Percentiles rank a stretch among this genome's conserved stretches.
phyloP scores from a whole-genome alignment of 2,113 vertebrate species.

The Cepphus grylle region DNA sequence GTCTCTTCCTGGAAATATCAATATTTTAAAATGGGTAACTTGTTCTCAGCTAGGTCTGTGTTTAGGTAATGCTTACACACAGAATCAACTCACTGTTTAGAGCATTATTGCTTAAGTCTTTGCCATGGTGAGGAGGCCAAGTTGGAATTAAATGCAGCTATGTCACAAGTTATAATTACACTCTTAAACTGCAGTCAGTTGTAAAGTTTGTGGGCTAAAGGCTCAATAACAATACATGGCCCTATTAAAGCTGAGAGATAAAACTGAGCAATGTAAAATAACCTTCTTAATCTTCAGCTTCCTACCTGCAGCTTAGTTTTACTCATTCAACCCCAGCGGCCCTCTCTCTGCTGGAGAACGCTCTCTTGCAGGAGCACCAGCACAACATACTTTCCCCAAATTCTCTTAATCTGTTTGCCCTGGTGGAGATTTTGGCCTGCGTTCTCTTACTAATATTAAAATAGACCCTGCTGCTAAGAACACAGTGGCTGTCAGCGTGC shows the following conservation, averaged over 20 bases:
- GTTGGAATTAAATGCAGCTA: not conserved
- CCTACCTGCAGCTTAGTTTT: not conserved
- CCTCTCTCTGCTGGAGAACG: not conserved
- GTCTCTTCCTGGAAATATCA: not conserved
- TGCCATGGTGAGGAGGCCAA: rapidly evolving
- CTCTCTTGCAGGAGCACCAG: not conserved
- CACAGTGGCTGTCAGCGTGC: not conserved
- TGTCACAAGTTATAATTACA: not conserved
- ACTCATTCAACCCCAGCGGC: not conserved
- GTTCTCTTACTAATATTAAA: not conserved
- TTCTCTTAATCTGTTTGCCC: not conserved
- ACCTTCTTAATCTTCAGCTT: not conserved
- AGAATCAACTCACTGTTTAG: not conserved
- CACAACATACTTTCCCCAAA: not conserved
- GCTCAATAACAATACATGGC: rapidly evolving
- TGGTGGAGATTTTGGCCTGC: not conserved
- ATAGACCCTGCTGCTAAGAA: not conserved
- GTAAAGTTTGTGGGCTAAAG: not conserved
- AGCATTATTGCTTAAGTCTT: not conserved
- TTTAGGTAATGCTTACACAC: not conserved
- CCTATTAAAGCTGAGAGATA: not conserved
- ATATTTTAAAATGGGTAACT: not conserved
- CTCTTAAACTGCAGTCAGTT: not conserved
- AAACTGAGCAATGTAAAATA: not conserved
- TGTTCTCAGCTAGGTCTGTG: not conserved